A percentile compares a stretch with the other conserved stretches of the same genome.
Conservation (phyloP, 2,888 invertebrate species). For the Subacronicta megacephala region DNA sequence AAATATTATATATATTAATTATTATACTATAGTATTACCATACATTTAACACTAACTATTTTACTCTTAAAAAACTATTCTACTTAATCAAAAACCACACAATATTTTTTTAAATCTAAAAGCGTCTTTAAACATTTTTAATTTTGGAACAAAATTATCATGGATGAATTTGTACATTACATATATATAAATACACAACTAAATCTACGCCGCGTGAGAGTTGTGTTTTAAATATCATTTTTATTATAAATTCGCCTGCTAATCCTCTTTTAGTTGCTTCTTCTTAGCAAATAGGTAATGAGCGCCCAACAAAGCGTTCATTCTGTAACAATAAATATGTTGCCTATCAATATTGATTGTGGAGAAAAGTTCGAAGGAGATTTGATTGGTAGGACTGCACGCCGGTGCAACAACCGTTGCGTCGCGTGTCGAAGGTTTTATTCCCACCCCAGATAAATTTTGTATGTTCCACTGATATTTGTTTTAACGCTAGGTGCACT, state of each 20-base stretch:
- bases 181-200: constrained; percentile 62
- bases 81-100: constrained; percentile 53
- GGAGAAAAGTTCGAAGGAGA: constrained; percentile 4
- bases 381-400: constrained; percentile 26
- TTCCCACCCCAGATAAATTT: too few species aligned
- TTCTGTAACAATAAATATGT: constrained; percentile 75
- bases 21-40: constrained; percentile 59
- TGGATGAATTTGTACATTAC: constrained; percentile 63
- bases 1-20: constrained; percentile 73
- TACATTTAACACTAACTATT: constrained; percentile 59
- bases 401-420: too few species aligned
- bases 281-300: constrained; percentile 79
- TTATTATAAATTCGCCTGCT: constrained; percentile 51
- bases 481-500: too few species aligned
- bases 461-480: too few species aligned
- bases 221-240: constrained; percentile 41
- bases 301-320: constrained; percentile 79
- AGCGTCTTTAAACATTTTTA: constrained; percentile 50
- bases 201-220: constrained; percentile 52
- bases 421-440: too few species aligned
- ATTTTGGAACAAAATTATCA: constrained; percentile 41
- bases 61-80: constrained; percentile 57
- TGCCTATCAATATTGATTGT: constrained; percentile 12
- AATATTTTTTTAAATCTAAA: constrained; percentile 50
- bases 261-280: constrained; percentile 71